Base-by-base conservation (phyloP, 2,888 invertebrate genomes). In the Diaprepes abbreviatus region DNA sequence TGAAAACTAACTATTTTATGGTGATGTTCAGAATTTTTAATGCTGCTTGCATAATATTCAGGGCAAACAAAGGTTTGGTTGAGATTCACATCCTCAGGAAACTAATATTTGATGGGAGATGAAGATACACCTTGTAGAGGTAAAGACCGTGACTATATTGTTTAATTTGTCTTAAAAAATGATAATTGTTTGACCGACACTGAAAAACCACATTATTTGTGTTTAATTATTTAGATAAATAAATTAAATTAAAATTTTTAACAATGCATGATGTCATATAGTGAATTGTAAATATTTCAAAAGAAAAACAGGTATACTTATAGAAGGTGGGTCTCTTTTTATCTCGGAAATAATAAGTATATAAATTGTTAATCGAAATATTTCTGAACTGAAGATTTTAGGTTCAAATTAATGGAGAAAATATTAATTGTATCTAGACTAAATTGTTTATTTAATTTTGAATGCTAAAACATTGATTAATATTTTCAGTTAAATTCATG, bases 71-170 rank as follows among this genome's bases (percentile, higher is more conserved):
- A 66, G 66, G 57, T 58, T 58, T 21, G 66, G 52, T 38, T n/a
- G 59, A 57, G 28, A 65, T 40, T 52, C 52, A 65, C 70, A 73
- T 75, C 75, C 75, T 72, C 55, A 76, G 76, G 77, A 77, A 74
- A 66, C 67, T 66, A 66, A 72, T 73, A 73, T 75, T 77, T 76
- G 75, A 76, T 75, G 67, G 58, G 55, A 12, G 66, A 65, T 50
- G 65, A 72, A 70, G 65, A 72, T 67, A 68, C 50, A 60, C 58
- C 59, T 68, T 66, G 64, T 62, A 36, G 70, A 71, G 67, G 59
- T 66, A 75, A 73, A 75, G 66, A 77, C 62, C 77, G 72, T 76
- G 74, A 77, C 75, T 66, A 72, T 74, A 33, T 52, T 58, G 58
- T 60, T 33, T 48, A 60, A 60, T 48, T 35, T 48, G 17, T 35